Evolutionary conservation across 2,888 invertebrate species (phyloP).

Genomic region (Rhingia rostrata): DNA sequence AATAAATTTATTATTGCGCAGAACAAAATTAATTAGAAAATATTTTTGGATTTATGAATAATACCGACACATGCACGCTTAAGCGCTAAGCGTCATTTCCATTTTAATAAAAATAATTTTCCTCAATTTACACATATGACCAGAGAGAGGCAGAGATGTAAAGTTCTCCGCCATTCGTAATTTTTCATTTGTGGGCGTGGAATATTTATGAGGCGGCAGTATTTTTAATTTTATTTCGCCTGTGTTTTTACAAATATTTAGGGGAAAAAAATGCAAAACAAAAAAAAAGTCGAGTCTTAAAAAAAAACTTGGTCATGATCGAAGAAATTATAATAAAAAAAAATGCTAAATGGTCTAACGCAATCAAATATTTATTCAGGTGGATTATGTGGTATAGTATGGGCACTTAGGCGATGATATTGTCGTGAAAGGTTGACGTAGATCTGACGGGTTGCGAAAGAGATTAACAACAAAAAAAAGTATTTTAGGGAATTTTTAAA

Average conservation of each 20-base stretch:
- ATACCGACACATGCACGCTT: not conserved
- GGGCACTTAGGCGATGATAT: not conserved
- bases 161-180: conserved; percentile 28
- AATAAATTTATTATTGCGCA: conserved; percentile 22
- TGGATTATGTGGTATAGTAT: not conserved
- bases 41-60: conserved; percentile 49
- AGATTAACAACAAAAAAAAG: too few species aligned
- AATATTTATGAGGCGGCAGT: conserved; percentile 45
- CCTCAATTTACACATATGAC: not conserved
- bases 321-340: conserved; percentile 17
- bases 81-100: conserved; percentile 19
- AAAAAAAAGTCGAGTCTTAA: conserved; percentile 14
- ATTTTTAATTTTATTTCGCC: conserved; percentile 24
- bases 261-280: not conserved
- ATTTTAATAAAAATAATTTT: conserved; percentile 29
- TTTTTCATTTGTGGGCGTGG: conserved; percentile 43
- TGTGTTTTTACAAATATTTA: conserved; percentile 29
- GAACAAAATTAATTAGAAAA: conserved; percentile 32
- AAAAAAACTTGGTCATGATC: conserved; percentile 62
- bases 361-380: not conserved
- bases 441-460: not conserved
- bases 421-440: not conserved
- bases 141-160: conserved; percentile 6
- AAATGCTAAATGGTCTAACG: not conserved
- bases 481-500: too few species aligned